Evolutionary conservation across 92 coral and sea anemone genomes (phyloP).

Genomic region (Umimayanthus chanpuru): DNA sequence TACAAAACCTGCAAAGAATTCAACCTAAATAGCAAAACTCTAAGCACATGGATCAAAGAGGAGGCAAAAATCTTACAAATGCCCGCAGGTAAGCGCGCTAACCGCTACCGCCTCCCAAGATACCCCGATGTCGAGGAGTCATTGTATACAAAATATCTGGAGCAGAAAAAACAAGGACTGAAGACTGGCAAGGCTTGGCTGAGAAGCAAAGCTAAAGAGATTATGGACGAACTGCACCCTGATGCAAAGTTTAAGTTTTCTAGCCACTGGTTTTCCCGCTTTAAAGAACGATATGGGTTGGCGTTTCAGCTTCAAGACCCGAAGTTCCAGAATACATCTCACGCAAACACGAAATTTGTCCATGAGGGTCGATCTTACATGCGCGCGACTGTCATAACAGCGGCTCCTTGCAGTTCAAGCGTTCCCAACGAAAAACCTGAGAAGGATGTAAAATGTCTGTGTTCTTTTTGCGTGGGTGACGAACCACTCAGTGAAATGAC

Average conservation of each 20-base stretch:
- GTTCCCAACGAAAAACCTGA: background rate
- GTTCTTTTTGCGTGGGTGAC: slow-evolving; percentile 33
- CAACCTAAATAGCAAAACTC: slow-evolving; percentile 39
- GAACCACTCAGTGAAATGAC: slow-evolving; percentile 24
- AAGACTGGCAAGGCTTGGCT: slow-evolving; percentile 27
- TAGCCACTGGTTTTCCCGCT: slow-evolving; percentile 40
- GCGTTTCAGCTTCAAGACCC: slow-evolving; percentile 18
- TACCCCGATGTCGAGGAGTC: slow-evolving; percentile 40
- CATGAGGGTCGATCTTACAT: background rate
- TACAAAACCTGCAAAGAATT: slow-evolving; percentile 44
- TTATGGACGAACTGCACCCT: slow-evolving; percentile 30
- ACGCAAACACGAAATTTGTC: background rate
- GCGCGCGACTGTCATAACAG: slow-evolving; percentile 18
- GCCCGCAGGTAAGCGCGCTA: slow-evolving; percentile 39
- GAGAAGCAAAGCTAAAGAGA: slow-evolving; percentile 44
- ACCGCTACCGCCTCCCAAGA: slow-evolving; percentile 37
- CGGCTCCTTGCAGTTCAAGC: slow-evolving; percentile 22
- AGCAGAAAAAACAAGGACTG: slow-evolving; percentile 8
- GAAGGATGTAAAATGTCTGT: slow-evolving; percentile 21
- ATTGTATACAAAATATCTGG: slow-evolving; percentile 12
- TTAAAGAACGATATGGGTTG: slow-evolving; percentile 41
- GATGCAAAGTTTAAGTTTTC: slow-evolving; percentile 44
- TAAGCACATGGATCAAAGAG: slow-evolving; percentile 45
- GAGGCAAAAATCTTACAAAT: slow-evolving; percentile 31
- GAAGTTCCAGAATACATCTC: background rate